These are phyloP conservation scores for Myrmecobius fasciatus DNA, from an alignment of 2,113 vertebrate genomes.

Conservation along the genomic window DNA sequence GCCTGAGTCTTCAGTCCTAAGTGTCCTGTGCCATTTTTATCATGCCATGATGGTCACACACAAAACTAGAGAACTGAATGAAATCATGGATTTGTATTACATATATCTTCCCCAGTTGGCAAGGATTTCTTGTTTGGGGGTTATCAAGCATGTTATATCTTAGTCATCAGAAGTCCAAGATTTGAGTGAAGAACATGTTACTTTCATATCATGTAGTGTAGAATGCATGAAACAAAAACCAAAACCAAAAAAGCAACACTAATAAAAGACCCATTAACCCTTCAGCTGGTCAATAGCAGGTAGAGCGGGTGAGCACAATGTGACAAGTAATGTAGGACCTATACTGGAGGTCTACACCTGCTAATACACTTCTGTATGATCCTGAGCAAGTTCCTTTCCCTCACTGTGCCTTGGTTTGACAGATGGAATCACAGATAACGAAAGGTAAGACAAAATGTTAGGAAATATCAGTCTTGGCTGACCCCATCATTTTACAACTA, in stretches of 20 bases:
- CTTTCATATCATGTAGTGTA: neutral
- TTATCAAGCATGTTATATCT: neutral
- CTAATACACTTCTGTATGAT: neutral
- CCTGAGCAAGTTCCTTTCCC: neutral
- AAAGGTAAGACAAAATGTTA: neutral
- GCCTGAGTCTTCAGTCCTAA: neutral
- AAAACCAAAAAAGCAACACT: neutral
- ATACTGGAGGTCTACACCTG: neutral
- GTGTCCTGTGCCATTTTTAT: neutral
- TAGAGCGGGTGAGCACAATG: neutral
- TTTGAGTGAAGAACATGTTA: neutral
- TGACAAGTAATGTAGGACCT: neutral
- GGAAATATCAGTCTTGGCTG: neutral
- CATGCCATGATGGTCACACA: neutral
- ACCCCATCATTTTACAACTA: neutral
- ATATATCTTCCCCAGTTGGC: neutral
- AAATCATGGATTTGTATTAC: neutral
- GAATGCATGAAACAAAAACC: neutral
- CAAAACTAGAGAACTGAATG: neutral
- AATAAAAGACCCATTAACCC: neutral
- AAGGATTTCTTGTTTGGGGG: neutral
- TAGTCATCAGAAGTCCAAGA: neutral
- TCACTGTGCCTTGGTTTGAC: neutral
- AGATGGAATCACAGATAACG: neutral
- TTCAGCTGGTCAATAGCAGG: neutral